A percentile compares a stretch with the other conserved stretches of the same genome.
phyloP scores from a whole-genome alignment of 2,113 vertebrate genomes.

The Acinonyx jubatus region DNA sequence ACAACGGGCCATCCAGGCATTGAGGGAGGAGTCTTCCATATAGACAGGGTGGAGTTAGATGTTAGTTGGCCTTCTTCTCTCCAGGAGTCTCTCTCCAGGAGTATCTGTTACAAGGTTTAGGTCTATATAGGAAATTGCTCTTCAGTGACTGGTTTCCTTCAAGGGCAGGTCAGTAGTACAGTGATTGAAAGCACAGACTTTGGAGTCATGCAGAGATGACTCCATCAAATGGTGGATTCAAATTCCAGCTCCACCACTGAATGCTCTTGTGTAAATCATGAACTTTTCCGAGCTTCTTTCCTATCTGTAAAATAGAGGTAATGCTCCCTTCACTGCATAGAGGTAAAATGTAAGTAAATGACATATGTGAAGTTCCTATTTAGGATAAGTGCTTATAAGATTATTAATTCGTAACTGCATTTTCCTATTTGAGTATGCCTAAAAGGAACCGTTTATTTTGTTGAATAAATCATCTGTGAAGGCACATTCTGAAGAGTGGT shows the following conservation, averaged over 20 bases:
- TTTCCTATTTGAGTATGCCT: conserved; percentile 17
- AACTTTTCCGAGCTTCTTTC: background rate
- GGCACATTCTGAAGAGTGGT: conserved; percentile 12
- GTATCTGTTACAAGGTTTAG: background rate
- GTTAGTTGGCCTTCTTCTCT: background rate
- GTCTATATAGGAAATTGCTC: background rate
- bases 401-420: background rate
- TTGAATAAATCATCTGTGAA: conserved; percentile 29
- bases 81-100: background rate
- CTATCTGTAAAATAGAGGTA: conserved; percentile 10
- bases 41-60: background rate
- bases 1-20: background rate
- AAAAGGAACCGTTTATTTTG: background rate
- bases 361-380: background rate
- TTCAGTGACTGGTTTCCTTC: background rate
- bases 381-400: background rate
- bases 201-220: background rate
- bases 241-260: background rate
- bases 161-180: background rate
- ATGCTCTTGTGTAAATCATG: background rate
- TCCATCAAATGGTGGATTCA: background rate
- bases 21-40: background rate
- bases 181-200: background rate
- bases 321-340: background rate
- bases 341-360: conserved; percentile 2